Evolutionary conservation across 1,140 invertebrate genomes (phyloP).

Genomic region (Cheumatopsyche charites): DNA sequence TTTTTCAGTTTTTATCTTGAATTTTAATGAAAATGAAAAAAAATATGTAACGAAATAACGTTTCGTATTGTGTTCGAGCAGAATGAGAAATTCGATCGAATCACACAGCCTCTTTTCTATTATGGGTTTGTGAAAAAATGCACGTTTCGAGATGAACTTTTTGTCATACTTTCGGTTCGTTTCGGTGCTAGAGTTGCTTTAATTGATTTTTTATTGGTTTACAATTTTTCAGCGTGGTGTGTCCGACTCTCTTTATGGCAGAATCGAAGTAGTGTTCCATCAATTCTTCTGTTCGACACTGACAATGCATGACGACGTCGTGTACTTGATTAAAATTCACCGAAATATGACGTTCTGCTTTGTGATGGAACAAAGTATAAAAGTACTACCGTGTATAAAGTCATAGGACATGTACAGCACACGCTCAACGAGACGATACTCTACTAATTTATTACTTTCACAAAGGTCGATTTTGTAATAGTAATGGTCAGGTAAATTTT

Average conservation of each 20-base stretch:
- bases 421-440: background rate
- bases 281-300: slow-evolving; percentile 21
- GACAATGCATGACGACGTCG: slow-evolving; percentile 41
- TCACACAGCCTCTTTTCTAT: background rate
- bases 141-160: background rate
- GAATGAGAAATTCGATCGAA: too few species aligned
- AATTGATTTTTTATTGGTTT: slow-evolving; percentile 48
- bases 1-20: background rate
- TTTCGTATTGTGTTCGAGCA: background rate
- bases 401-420: slow-evolving; percentile 7
- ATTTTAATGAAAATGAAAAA: background rate
- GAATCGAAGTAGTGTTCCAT: slow-evolving; percentile 32
- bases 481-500: too few species aligned
- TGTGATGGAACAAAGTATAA: slow-evolving; percentile 33
- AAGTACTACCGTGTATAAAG: slow-evolving; percentile 36
- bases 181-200: slow-evolving; percentile 3
- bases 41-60: background rate
- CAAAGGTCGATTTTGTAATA: too few species aligned
- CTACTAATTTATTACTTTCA: background rate
- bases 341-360: slow-evolving; percentile 47
- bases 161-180: background rate
- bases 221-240: slow-evolving; percentile 30
- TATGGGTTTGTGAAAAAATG: background rate
- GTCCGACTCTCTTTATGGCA: slow-evolving; percentile 10
- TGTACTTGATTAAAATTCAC: slow-evolving; percentile 47